Evolutionary conservation across 2,888 invertebrate species (phyloP).

Genomic region (Dolichomitus sp.): DNA sequence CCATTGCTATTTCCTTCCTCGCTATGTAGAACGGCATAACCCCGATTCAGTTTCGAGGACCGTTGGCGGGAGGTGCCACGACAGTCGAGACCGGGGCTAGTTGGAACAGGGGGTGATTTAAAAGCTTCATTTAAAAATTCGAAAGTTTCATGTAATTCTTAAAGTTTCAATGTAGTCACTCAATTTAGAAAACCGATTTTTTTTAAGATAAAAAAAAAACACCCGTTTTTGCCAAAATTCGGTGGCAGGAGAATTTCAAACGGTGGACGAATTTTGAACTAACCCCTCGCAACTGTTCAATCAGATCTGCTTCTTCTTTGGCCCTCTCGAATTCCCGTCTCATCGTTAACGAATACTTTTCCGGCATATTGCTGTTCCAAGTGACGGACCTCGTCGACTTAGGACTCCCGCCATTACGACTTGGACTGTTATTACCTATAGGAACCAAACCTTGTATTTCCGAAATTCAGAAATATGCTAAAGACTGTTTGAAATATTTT

Average conservation of each 20-base stretch:
- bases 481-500: not conserved
- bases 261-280: slow-evolving; percentile 79
- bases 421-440: slow-evolving; percentile 79
- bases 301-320: slow-evolving; percentile 94
- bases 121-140: no score
- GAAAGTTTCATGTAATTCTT: no score
- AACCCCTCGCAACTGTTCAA: slow-evolving; percentile 94
- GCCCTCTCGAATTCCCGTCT: slow-evolving; percentile 96
- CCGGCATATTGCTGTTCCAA: slow-evolving; percentile 92
- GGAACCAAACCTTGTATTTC: not conserved
- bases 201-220: no score
- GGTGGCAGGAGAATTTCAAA: no score
- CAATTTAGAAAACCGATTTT: no score
- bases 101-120: no score
- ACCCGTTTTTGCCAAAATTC: no score
- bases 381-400: slow-evolving; percentile 88
- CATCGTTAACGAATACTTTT: slow-evolving; percentile 96
- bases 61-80: not conserved
- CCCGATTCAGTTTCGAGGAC: slow-evolving; percentile 19
- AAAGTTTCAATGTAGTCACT: no score
- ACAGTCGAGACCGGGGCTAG: no score
- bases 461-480: not conserved
- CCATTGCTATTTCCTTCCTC: slow-evolving; percentile 5
- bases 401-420: slow-evolving; percentile 80
- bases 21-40: not conserved